These are phyloP conservation scores for Spodoptera frugiperda DNA, from an alignment of 1,140 invertebrate genomes.

Conservation along the genomic window DNA sequence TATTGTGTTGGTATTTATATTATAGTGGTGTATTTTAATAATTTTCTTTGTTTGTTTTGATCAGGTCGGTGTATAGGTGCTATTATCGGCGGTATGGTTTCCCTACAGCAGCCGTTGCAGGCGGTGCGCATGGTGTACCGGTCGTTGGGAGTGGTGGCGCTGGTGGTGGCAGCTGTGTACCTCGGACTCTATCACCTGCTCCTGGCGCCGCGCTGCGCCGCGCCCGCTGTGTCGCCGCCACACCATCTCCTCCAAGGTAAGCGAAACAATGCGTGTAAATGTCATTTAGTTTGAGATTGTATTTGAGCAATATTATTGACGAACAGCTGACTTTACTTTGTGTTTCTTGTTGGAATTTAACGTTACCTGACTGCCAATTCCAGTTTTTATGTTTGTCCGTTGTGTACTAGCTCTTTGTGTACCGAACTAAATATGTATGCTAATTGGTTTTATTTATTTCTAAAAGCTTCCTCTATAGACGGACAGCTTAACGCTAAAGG, in stretches of 20 bases:
- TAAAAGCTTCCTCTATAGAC: constrained; percentile 78
- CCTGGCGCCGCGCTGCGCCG: constrained; percentile 89
- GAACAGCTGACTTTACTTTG: too few species aligned
- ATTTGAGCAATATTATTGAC: too few species aligned
- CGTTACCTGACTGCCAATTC: too few species aligned
- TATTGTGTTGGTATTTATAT: neutral
- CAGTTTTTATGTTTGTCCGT: too few species aligned
- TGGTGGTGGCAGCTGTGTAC: constrained; percentile 88
- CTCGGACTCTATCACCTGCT: constrained; percentile 90
- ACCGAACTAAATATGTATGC: neutral
- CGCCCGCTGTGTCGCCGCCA: constrained; percentile 87
- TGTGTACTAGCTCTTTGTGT: too few species aligned
- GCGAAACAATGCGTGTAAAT: neutral
- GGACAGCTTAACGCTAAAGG: constrained; percentile 78
- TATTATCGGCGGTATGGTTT: constrained; percentile 87
- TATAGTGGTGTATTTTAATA: neutral
- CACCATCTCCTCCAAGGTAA: constrained; percentile 83
- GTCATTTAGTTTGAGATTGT: neutral
- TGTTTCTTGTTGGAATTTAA: too few species aligned
- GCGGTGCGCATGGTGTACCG: constrained; percentile 84
- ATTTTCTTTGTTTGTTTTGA: neutral
- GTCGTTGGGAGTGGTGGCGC: constrained; percentile 88
- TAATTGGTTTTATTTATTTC: constrained; percentile 53
- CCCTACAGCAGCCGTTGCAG: constrained; percentile 67
- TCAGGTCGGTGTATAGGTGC: constrained; percentile 89